Base-by-base conservation (phyloP, 2,797 vertebrate species). In the Scomberomorus guttatus region DNA sequence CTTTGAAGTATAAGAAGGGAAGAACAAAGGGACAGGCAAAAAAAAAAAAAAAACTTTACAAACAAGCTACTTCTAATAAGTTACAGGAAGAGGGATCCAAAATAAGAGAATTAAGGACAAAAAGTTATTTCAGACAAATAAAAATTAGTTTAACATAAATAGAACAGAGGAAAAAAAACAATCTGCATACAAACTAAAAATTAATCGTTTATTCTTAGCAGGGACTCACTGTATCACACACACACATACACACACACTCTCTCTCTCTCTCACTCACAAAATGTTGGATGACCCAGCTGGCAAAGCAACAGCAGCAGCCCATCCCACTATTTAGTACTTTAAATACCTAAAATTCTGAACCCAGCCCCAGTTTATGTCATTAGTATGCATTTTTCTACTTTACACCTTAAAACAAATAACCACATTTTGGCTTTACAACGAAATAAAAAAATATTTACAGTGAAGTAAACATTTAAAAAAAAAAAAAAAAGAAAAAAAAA, bases 391-490 rank as follows among this genome's bases (percentile, higher is more conserved):
- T 90, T 84, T 90, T 92, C 93, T 93, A 94, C 90, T 93, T 92
- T 91, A 94, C 88, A 94, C 83, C 80, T 90, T 88, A 90, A 93
- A 94, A 94, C 88, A 93, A 89, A 90, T 72, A 77, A 94, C 88
- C 89, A 94, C 93, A 88, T 90, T 91, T 95, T 92, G 92, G 91
- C 91, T 94, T 94, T 93, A 93, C 90, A 94, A 83, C 79, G 72
- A 93, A 94, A 94, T 91, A 86, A 91, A 92, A 92, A 92, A 93
- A 90, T 94, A 95, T 95, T 94, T 95, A 96, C 94, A 96, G 83
- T 93, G 87, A 89, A 87, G 90, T 93, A 90, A 94, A 95, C 84
- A 76, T 79, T 61, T 50, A 58, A 76, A 39, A 64, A 74, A 61
- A 48, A 64, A 76, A 71, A 72, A 46, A 72, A 55, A 48, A 48